Conservation (phyloP, 2,888 invertebrate genomes). For the Harpagoxenus sublaevis region DNA sequence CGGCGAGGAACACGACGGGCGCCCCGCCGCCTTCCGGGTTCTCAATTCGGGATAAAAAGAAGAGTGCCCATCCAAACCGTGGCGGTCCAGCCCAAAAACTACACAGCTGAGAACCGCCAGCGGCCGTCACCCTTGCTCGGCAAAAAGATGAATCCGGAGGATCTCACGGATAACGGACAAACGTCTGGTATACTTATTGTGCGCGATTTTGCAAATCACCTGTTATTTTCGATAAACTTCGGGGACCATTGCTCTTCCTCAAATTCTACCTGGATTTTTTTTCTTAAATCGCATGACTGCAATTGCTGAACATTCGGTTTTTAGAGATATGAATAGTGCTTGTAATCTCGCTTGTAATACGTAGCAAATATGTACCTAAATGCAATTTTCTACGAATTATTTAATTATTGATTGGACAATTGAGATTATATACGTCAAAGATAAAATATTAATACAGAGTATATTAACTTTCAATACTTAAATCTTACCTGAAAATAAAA, state of each 20-base stretch:
- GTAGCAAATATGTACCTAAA: neutral
- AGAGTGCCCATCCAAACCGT: neutral
- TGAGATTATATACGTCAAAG: neutral
- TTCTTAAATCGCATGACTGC: neutral
- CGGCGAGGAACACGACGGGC: slow-evolving; percentile 58
- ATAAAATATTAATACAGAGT: neutral
- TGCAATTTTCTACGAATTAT: neutral
- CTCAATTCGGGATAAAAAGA: slow-evolving; percentile 65
- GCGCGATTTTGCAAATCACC: neutral
- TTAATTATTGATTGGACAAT: neutral
- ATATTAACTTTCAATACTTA: neutral
- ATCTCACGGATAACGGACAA: slow-evolving; percentile 23
- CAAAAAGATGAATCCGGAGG: neutral
- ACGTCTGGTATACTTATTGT: neutral
- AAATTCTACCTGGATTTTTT: neutral
- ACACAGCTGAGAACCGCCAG: slow-evolving; percentile 63
- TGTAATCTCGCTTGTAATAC: too few relatives aligned
- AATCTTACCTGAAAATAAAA: neutral
- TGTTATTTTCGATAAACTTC: slow-evolving; percentile 31
- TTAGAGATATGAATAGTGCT: neutral
- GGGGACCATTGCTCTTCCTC: neutral
- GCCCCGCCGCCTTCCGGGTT: slow-evolving; percentile 75
- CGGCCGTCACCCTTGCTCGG: slow-evolving; percentile 3
- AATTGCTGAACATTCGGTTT: neutral
- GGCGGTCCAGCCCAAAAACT: neutral